A percentile compares a stretch with the other conserved stretches of the same genome.
Conservation (phyloP, 2,888 invertebrate genomes). For the Lacanobia oleracea region DNA sequence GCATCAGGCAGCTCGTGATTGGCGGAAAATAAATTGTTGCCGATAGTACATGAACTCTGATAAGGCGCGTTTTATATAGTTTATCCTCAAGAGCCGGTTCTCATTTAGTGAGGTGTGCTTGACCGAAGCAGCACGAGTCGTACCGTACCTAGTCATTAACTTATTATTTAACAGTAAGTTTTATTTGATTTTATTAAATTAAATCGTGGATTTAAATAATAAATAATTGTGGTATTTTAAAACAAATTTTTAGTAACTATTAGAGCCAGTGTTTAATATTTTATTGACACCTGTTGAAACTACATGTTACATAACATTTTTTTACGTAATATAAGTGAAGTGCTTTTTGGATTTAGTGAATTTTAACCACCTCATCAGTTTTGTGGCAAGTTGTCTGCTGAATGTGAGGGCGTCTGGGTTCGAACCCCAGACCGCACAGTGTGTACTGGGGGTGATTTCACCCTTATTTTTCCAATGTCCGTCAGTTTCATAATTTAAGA, state of each 20-base stretch:
- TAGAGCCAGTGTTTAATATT: constrained; percentile 63
- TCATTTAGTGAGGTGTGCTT: constrained; percentile 86
- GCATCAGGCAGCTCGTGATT: constrained; percentile 91
- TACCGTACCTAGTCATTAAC: constrained; percentile 82
- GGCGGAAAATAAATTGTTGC: constrained; percentile 89
- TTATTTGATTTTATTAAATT: constrained; percentile 63
- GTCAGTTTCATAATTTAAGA: background rate
- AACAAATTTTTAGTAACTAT: constrained; percentile 29
- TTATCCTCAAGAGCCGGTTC: constrained; percentile 85
- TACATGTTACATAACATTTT: constrained; percentile 66
- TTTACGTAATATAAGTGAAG: constrained; percentile 71
- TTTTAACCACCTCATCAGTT: constrained; percentile 38
- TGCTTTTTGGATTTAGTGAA: constrained; percentile 61
- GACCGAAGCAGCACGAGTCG: constrained; percentile 82
- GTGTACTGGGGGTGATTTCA: background rate
- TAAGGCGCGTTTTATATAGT: constrained; percentile 90
- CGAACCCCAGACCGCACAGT: constrained; percentile 38
- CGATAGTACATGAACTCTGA: constrained; percentile 89
- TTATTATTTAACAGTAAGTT: constrained; percentile 85
- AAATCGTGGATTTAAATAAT: constrained; percentile 54
- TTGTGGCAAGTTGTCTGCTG: constrained; percentile 42
- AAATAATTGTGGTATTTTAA: constrained; percentile 38
- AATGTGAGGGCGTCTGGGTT: constrained; percentile 39
- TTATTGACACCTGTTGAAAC: constrained; percentile 61
- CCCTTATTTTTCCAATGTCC: background rate